Evolutionary conservation across 30 jellyfish, hydroid and myxozoan genomes (phyloP).

Genomic region (Euphysa ruthae): DNA sequence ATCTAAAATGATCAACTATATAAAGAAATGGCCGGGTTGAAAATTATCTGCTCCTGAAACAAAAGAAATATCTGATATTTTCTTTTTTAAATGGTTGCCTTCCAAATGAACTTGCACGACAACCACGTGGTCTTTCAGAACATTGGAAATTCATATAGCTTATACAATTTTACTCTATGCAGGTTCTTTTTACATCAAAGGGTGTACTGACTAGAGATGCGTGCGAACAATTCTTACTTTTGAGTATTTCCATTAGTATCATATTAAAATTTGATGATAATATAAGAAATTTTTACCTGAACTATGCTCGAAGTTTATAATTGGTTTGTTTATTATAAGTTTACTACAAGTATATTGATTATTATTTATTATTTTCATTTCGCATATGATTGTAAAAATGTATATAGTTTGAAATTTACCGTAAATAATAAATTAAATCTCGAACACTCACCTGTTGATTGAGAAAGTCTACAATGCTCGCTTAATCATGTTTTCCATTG

Average conservation of each 20-base stretch:
- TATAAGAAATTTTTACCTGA: neutral
- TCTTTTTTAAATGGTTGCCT: neutral
- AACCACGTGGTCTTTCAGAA: neutral
- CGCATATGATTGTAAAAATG: neutral
- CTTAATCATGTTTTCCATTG: neutral
- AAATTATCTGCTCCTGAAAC: neutral
- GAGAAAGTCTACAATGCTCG: neutral
- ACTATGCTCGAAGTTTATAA: neutral
- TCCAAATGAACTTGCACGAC: neutral
- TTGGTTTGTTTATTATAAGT: too few species aligned
- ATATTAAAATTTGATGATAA: neutral
- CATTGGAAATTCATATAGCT: neutral
- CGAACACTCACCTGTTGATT: neutral
- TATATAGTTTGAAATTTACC: neutral
- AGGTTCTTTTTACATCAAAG: neutral
- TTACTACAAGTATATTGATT: too few species aligned
- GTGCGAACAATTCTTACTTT: neutral
- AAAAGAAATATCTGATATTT: too few species aligned
- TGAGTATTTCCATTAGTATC: neutral
- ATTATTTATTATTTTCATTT: too few species aligned
- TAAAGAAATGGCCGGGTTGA: neutral
- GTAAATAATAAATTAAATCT: neutral
- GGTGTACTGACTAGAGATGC: too few species aligned
- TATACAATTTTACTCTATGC: neutral
- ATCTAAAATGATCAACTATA: too few species aligned